Conservation (phyloP, 2,113 vertebrate species). For the Rhynchomys soricoides region DNA sequence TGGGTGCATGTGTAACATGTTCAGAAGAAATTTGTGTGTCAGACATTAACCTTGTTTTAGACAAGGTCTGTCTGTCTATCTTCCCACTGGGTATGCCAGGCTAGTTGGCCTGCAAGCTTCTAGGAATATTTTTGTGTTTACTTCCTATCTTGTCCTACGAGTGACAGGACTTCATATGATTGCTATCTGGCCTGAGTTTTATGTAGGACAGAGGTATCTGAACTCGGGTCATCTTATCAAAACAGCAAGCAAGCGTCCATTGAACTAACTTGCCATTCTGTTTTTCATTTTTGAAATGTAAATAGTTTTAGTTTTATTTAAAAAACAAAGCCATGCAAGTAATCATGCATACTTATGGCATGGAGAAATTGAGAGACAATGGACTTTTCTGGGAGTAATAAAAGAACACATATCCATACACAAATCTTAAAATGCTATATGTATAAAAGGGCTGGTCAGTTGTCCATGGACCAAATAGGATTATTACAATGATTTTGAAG, state of each 20-base stretch:
- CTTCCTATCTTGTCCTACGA: not conserved
- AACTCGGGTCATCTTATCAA: not conserved
- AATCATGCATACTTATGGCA: not conserved
- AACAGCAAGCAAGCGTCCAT: not conserved
- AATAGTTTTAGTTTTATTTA: not conserved
- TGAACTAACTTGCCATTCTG: not conserved
- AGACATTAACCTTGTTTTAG: not conserved
- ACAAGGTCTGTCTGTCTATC: not conserved
- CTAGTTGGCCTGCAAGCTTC: not conserved
- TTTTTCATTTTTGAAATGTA: not conserved
- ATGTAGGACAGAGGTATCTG: too few relatives aligned
- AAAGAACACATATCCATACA: not conserved
- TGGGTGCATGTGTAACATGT: not conserved
- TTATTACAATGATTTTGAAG: not conserved
- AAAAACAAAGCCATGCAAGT: conserved; percentile 43
- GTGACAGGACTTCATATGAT: not conserved
- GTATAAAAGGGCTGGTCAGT: not conserved
- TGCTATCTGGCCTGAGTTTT: not conserved
- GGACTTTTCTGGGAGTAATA: not conserved
- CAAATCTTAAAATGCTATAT: not conserved
- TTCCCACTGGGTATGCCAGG: not conserved
- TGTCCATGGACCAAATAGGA: not conserved
- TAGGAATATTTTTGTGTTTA: not conserved
- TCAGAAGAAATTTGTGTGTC: not conserved
- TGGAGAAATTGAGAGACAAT: not conserved